Conservation (phyloP, 1,140 invertebrate species). For the Mizuhopecten yessoensis region DNA sequence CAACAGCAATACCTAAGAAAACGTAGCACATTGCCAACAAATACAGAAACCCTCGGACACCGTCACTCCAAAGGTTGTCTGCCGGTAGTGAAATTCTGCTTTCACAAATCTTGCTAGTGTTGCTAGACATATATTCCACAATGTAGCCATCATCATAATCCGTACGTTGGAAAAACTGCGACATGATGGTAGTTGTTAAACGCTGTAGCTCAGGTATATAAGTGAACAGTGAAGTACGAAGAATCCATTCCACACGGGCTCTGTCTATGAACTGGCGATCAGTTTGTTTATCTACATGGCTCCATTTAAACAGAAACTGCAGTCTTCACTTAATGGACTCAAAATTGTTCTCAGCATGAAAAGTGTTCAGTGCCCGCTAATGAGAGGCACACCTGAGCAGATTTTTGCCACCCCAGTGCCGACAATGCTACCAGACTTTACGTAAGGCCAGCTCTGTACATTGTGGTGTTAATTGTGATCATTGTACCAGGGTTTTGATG, state of each 20-base stretch:
- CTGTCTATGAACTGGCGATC: background rate
- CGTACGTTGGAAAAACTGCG: conserved; percentile 51
- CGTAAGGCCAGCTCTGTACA: conserved; percentile 23
- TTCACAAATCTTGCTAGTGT: conserved; percentile 65
- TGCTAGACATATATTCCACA: conserved; percentile 65
- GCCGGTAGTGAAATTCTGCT: conserved; percentile 80
- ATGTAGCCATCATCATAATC: conserved; percentile 73
- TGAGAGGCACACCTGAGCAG: background rate
- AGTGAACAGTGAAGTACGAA: background rate
- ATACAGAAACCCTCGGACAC: conserved; percentile 76
- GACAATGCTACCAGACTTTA: background rate
- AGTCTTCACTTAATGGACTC: background rate
- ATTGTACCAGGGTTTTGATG: conserved; percentile 28
- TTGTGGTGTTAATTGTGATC: conserved; percentile 1
- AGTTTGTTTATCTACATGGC: conserved; percentile 11
- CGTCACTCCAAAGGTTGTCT: conserved; percentile 79
- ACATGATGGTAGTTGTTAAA: conserved; percentile 47
- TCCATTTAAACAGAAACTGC: background rate
- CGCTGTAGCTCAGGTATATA: background rate
- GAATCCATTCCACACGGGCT: background rate
- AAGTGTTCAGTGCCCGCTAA: background rate
- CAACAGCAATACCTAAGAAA: conserved; percentile 85
- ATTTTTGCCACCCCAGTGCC: conserved; percentile 22
- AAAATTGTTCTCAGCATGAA: background rate
- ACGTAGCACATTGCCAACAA: conserved; percentile 75